Percentiles rank a stretch among this genome's conserved stretches.
These are phyloP conservation scores for Muricea muricata DNA, from an alignment of 92 coral and sea anemone species.

Conservation along the genomic window DNA sequence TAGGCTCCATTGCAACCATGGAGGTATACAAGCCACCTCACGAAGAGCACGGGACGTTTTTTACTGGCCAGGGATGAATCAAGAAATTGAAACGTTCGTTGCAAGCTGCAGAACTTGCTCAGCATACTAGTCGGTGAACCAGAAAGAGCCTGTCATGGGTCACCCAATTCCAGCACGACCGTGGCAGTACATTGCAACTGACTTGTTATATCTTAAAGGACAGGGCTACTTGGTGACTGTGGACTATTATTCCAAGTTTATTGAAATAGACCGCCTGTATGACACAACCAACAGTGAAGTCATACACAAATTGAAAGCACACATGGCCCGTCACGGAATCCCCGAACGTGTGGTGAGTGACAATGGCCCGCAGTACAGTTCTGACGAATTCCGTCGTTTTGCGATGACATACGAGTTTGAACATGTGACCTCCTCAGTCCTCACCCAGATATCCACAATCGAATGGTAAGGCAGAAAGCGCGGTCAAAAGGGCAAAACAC, in stretches of 20 bases:
- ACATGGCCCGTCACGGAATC: background rate
- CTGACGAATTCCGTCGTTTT: too few species aligned
- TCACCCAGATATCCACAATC: background rate
- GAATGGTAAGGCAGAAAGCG: background rate
- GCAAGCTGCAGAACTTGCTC: constrained; percentile 8
- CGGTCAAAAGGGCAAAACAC: constrained; percentile 21
- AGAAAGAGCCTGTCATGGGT: constrained; percentile 19
- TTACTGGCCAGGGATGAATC: constrained; percentile 24
- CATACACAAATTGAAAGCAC: background rate
- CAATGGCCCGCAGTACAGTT: too few species aligned
- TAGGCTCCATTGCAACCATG: constrained; percentile 19
- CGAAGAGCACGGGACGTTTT: constrained; percentile 9
- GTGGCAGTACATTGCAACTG: constrained; percentile 1
- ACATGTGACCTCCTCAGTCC: too few species aligned
- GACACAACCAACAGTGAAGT: background rate
- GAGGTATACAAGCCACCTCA: constrained; percentile 8
- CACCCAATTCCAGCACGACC: constrained; percentile 28
- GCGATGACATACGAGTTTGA: too few species aligned
- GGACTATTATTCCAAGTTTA: constrained; percentile 19
- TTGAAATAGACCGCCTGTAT: constrained; percentile 12
- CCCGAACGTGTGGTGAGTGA: too few species aligned
- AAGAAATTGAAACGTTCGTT: constrained; percentile 12
- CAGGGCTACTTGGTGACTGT: constrained; percentile 5
- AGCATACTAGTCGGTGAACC: background rate
- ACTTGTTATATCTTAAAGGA: constrained; percentile 5